phyloP scores from a whole-genome alignment of 2,113 vertebrate genomes.

The Chamaetylas fuelleborni region DNA sequence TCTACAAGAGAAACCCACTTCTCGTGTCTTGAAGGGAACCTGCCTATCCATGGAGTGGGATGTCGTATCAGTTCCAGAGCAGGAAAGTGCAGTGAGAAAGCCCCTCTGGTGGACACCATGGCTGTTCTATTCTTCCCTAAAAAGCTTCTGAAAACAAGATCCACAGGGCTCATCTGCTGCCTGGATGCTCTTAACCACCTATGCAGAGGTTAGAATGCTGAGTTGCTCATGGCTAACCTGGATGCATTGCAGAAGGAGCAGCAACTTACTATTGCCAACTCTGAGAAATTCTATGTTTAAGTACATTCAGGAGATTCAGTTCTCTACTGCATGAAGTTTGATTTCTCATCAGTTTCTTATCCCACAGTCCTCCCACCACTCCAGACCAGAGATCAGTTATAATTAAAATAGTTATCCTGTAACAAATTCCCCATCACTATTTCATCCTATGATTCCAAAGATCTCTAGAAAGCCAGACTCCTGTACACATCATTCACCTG shows the following conservation, averaged over 20 bases:
- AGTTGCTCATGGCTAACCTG: fast-evolving
- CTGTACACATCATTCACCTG: not conserved
- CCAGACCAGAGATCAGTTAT: not conserved
- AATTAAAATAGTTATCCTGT: not conserved
- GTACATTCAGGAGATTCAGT: not conserved
- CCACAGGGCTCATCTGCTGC: not conserved
- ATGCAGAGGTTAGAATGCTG: not conserved
- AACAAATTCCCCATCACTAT: not conserved
- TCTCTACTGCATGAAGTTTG: not conserved
- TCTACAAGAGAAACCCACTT: not conserved
- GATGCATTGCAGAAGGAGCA: not conserved
- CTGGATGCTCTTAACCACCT: not conserved
- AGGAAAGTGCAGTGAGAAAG: not conserved
- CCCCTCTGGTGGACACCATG: not conserved
- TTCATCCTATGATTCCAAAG: not conserved
- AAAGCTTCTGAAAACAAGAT: no score
- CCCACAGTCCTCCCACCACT: not conserved
- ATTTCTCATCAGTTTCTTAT: not conserved
- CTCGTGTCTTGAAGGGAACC: not conserved
- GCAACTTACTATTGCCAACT: not conserved
- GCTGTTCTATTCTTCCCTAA: not conserved
- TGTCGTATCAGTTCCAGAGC: not conserved
- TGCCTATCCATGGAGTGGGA: not conserved
- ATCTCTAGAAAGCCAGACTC: not conserved
- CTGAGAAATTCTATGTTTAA: not conserved